Evolutionary conservation across 2,113 vertebrate genomes (phyloP), one percentile per base, ranked within the genome.

Genomic region (Carlito syrichta): DNA sequence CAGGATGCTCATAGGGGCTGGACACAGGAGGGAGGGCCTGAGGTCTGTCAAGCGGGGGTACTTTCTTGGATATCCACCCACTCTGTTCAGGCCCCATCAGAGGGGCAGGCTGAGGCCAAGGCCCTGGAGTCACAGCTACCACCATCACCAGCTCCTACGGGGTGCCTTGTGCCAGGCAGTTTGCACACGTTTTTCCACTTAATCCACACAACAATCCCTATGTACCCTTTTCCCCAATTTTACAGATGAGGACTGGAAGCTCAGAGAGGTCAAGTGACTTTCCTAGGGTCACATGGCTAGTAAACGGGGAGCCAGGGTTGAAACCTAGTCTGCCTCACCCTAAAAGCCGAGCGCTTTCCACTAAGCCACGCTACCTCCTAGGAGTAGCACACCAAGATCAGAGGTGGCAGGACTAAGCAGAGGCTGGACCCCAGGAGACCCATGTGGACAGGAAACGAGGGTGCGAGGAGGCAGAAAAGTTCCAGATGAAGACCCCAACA

Each of bases 361-460:
- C 19, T 74, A 22, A 20, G 40, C 32, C 73, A 10, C 0, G 35
- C 66, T 25, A 0, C n/a, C 69, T 79, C 79, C 22, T 4, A 50
- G 43, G 32, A 60, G 16, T 9, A 45, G 54, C 35, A 73, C 5
- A 12, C 7, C 16, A 23, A 60, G 35, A 5, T 62, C 32, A 35
- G 38, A 35, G 50, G 60, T 1, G 6, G 27, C 35, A 54, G 58
- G 23, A 8, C 7, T n/a, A 23, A 22, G 20, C n/a, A 74, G 63
- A 85, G 35, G 30, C 50, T 7, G 20, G 52, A 30, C 20, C 54
- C 73, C 20, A 74, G 63, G 60, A 56, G 8, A 81, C n/a, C 16
- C 13, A 27, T 0, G 1, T 0, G 6, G 4, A 27, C 3, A 17
- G 48, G 32, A 69, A 43, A 6, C 5, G 12, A 71, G 38, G n/a